These are phyloP conservation scores for Pogonomyrmex barbatus DNA, from an alignment of 1,140 invertebrate genomes.

Conservation along the genomic window DNA sequence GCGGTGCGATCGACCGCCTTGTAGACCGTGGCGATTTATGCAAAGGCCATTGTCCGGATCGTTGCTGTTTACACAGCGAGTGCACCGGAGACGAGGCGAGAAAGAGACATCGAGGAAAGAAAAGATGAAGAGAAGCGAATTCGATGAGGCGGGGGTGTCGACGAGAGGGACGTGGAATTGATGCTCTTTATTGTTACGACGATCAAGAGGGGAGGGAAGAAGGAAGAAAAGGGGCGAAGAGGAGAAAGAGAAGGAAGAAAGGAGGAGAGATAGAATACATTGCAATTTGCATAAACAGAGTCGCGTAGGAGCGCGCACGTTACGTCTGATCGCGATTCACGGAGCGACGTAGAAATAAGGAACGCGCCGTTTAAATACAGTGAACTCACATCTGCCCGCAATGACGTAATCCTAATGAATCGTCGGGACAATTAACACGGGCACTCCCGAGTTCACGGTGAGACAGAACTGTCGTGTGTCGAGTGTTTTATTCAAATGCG, in stretches of 20 bases:
- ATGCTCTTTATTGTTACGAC: constrained; percentile 11
- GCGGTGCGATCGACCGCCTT: constrained; percentile 10
- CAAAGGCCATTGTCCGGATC: constrained; percentile 36
- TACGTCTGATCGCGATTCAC: not conserved
- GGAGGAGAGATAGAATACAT: not conserved
- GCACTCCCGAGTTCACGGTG: not conserved
- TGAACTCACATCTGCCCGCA: not conserved
- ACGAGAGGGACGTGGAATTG: not conserved
- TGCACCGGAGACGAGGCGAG: not conserved
- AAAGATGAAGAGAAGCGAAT: not conserved
- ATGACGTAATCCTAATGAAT: constrained; percentile 41
- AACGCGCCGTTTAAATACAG: not conserved
- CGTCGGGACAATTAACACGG: not conserved
- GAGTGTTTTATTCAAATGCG: not conserved
- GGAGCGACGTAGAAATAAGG: not conserved
- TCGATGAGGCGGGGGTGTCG: not conserved
- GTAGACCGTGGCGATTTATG: not conserved
- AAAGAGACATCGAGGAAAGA: not conserved
- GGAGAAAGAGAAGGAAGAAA: no score
- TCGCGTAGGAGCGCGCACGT: not conserved
- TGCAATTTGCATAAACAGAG: constrained; percentile 27
- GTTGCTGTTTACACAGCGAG: constrained; percentile 47
- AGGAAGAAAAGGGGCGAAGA: no score
- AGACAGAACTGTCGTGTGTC: not conserved
- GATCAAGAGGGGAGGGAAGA: not conserved